Evolutionary conservation across 2,888 invertebrate species (phyloP), one percentile per base, ranked within the genome.

Genomic region (Epirrhoe alternata): DNA sequence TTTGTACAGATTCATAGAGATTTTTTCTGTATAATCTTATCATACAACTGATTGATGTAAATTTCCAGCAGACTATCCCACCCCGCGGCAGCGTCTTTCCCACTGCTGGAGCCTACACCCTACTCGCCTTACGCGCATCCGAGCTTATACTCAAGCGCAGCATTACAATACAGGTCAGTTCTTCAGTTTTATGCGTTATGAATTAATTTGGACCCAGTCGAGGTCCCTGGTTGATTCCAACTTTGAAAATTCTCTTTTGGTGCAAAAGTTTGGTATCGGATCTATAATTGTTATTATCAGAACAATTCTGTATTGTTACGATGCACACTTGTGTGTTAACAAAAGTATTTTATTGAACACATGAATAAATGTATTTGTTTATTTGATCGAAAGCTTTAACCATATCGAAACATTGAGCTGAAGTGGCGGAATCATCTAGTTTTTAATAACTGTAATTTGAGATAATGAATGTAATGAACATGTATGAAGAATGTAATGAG

Each of bases 131-230:
- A 94, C 78, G 91, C 88, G 42, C 94, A 94, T 69, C 93, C 93
- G 57, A 87, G 94, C 74, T 89, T 94, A 68, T 94, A 94, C 86
- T 93, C 94, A 75, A 94, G 94, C 78, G 94, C 93, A 0, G 93
- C 93, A 14, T 70, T 93, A 65, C 94, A 94, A 74, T 94, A 94
- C 84, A 90, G 94, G 94, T 94, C n/a, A 73, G 51, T 12, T 42
- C 16, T 16, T 52, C 16, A 49, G 5, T 12, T 8, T 3, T 30
- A 7, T 52, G 45, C 30, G 47, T 14, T n/a, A 47, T 31, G 0
- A 58, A 49, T 38, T 49, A 53, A n/a, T 42, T 42, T 6, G 2
- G 59, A 12, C 24, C 54, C 4, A 64, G 16, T 33, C 3, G 17
- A 33, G 31, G 49, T 0, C 59, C 64, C 31, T 64, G 59, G 1